Base-by-base conservation (phyloP, 2,113 vertebrate genomes). In the Bolborhynchus lineola region DNA sequence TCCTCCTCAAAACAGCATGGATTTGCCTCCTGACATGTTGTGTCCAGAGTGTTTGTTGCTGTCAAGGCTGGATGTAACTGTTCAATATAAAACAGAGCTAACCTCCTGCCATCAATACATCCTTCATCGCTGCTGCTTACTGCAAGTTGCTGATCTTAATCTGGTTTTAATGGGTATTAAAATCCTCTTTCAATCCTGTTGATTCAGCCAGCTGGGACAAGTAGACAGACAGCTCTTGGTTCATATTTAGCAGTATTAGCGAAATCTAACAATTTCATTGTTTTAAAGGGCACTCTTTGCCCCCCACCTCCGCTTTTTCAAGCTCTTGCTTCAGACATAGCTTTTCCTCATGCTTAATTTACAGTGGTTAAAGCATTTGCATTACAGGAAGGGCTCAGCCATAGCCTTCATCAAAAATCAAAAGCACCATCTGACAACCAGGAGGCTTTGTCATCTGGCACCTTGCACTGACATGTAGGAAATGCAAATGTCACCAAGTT, bases 161-260 rank as follows among this genome's bases (percentile, higher is more conserved):
- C 82, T 91, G 90, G 37, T 89, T 96, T 96, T 86, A 96, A 90
- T 83, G 78, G 75, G 57, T 87, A 86, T 88, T 97, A 95, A 92
- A 96, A 63, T 94, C 46, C 41, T 88, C n/a, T 91, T 92, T 88
- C 76, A 74, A 10, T 75, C 63, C 42, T 81, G 63, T 84, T 94
- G 92, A 86, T 92, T 95, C 69, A 95, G 49, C 35, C 86, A 91
- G 33, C 82, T 92, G 31, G 91, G 81, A 64, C 72, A 94, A 71
- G 74, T 76, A 92, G 85, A 92, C 25, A 82, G 80, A 87, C 63
- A 63, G 74, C 88, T 96, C 57, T 95, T 1, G 0, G 74, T 90
- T 93, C 68, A 37, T 84, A 68, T 94, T 96, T 96, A 81, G 39
- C 80, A 80, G 13, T 42, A 44, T 68, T 62, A 89, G 28, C 47